Conservation (phyloP, 2,113 vertebrate genomes). For the human region GRCh38 chr18:35999001-35999500, state of each 20-base stretch:
- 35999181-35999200: not conserved
- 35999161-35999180: not conserved
- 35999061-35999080: not conserved
- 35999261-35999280: not conserved
- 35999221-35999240: not conserved
- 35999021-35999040: not conserved
- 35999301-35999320: not conserved
- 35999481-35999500: not conserved
- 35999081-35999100: not conserved
- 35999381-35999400: not conserved
- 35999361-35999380: not conserved
- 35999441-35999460: not conserved
- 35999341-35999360: not conserved
- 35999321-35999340: not conserved
- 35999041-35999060: not conserved
- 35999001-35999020: not conserved
- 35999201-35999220: not conserved
- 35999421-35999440: not conserved
- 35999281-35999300: not conserved
- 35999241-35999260: not conserved
- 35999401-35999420: not conserved
- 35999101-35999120: not conserved
- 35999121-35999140: not conserved
- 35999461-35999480: not conserved
- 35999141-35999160: not conserved